Base-by-base conservation (phyloP, 1,140 invertebrate genomes). In the Drosophila repleta region DNA sequence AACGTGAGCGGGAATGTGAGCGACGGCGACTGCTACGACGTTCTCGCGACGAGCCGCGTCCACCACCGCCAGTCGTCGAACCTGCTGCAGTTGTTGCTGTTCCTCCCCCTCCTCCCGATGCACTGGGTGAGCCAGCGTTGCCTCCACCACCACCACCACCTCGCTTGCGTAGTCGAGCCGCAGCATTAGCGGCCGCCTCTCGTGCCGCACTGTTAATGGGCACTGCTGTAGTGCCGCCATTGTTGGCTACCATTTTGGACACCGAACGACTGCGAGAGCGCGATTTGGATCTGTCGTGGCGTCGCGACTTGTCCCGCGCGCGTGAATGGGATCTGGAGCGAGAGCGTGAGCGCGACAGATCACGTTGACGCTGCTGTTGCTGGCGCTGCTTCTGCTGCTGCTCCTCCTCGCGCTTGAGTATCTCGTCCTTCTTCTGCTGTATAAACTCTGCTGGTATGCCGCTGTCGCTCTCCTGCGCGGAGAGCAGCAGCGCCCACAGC, bases 361-460 rank as follows among this genome's bases (percentile, higher is more conserved):
- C 79, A 29, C 78, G 73, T 48, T 90, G 80, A 21, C 79, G 79
- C 58, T 83, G 79, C 32, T 73, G 32, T 13, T 35, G 58, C 11
- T 65, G 72, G 11, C 77, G 41, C 43, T 72, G 74, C 51, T 83
- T 72, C 1, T 32, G 29, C 29, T 8, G 60, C 43, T 71, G 72
- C 46, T 88, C 85, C 92, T 94, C 95, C 93, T 92, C 95, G 91
- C 94, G 93, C 88, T 96, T 97, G 90, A 97, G 97, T 66, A 99
- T 97, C 92, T 99, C 98, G 92, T 98, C 97, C 92, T 99, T 99
- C 91, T 99, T 99, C 91, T 97, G 96, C 90, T 99, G 97, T 49
- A 99, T 94, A 81, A 99, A 96, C 69, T 96, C 95, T 52, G 96
- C 96, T 0, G 98, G 98, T 79, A 99, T 99, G 13, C 99, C 98